Evolutionary conservation across 2,797 vertebrate genomes (phyloP).

Genomic region (Gymnocypris eckloni): DNA sequence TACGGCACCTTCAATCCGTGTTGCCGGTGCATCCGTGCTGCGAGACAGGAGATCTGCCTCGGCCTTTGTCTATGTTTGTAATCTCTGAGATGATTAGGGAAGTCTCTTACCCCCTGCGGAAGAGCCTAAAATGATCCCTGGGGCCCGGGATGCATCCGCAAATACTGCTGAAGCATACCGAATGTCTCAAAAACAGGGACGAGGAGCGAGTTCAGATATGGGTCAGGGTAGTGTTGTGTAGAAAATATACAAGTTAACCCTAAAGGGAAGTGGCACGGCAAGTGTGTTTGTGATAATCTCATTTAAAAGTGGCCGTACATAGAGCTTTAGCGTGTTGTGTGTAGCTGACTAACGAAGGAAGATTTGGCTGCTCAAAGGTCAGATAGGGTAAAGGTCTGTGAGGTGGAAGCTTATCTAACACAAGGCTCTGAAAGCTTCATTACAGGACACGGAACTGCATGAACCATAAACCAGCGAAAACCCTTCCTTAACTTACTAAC

Average conservation of each 20-base stretch:
- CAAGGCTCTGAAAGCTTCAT: slow-evolving; percentile 4
- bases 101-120: slow-evolving; percentile 75
- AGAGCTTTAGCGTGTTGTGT: slow-evolving; percentile 4
- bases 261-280: background rate
- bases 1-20: slow-evolving; percentile 83
- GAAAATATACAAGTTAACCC: background rate
- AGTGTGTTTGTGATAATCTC: slow-evolving; percentile 27
- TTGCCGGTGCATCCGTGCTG: slow-evolving; percentile 75
- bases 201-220: slow-evolving; percentile 16
- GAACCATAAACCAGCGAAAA: background rate
- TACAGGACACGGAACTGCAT: background rate
- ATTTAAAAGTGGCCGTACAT: slow-evolving; percentile 20
- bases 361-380: slow-evolving; percentile 15
- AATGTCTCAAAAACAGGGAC: slow-evolving; percentile 20
- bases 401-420: background rate
- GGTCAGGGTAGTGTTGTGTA: slow-evolving; percentile 13
- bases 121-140: slow-evolving; percentile 46
- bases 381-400: background rate
- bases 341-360: background rate
- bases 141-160: slow-evolving; percentile 12
- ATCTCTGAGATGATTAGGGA: slow-evolving; percentile 89
- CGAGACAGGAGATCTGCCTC: slow-evolving; percentile 81
- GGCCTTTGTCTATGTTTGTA: slow-evolving; percentile 82
- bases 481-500: background rate
- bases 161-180: slow-evolving; percentile 53